phyloP scores from a whole-genome alignment of 2,113 vertebrate genomes.

The Actenoides lindsayi region DNA sequence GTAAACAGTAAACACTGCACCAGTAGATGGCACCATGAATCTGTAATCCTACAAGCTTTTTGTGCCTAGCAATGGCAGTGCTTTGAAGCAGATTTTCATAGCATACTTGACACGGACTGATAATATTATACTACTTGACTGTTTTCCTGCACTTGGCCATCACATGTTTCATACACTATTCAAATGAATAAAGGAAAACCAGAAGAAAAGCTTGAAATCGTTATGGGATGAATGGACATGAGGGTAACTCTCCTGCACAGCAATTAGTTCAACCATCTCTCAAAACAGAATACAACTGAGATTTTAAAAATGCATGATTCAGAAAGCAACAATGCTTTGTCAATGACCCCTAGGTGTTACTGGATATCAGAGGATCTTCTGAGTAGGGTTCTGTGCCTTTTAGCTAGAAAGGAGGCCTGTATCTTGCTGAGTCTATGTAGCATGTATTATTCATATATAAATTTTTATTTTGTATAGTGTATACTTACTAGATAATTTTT shows the following conservation, averaged over 20 bases:
- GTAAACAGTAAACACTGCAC: background rate
- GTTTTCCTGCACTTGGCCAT: background rate
- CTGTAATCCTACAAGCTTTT: background rate
- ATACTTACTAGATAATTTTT: background rate
- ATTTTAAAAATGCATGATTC: background rate
- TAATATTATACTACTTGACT: background rate
- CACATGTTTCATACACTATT: background rate
- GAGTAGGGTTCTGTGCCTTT: background rate
- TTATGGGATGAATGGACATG: background rate
- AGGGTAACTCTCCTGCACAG: background rate
- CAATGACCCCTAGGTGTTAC: background rate
- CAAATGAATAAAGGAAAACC: background rate
- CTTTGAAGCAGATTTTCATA: background rate
- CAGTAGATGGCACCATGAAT: conserved; percentile 42
- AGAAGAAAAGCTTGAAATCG: background rate
- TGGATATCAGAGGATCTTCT: background rate
- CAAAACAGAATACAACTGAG: background rate
- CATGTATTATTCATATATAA: background rate
- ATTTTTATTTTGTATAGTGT: background rate
- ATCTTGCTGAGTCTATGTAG: background rate
- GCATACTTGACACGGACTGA: background rate
- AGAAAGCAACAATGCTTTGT: background rate
- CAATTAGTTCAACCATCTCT: background rate
- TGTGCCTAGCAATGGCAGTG: background rate
- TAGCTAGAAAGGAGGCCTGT: background rate